Evolutionary conservation across 2,113 vertebrate genomes (phyloP).

Genomic region (Cyprinodon variegatus): DNA sequence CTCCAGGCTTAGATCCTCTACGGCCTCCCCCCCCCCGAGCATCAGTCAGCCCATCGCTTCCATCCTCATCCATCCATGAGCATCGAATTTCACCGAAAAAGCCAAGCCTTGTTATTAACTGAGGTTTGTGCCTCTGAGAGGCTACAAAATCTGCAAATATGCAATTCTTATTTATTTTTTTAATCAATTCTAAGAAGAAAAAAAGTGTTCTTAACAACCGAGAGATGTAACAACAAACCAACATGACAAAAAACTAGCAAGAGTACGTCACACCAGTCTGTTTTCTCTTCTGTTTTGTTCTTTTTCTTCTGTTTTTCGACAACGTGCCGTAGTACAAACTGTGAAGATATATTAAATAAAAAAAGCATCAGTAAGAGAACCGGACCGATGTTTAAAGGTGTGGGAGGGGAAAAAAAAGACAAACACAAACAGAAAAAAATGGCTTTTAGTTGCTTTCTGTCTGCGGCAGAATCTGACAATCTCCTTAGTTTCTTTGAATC

Average conservation of each 20-base stretch:
- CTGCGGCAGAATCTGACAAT: conserved; percentile 98
- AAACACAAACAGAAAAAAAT: conserved; percentile 55
- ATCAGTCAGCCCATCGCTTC: conserved; percentile 51
- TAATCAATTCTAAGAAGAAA: conserved; percentile 74
- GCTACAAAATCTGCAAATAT: conserved; percentile 94
- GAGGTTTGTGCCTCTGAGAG: conserved; percentile 89
- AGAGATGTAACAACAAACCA: conserved; percentile 75
- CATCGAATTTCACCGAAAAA: conserved; percentile 82
- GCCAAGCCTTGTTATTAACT: conserved; percentile 82
- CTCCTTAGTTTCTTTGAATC: conserved; percentile 93
- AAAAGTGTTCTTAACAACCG: conserved; percentile 93
- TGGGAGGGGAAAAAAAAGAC: not conserved
- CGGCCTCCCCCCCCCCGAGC: conserved; percentile 41
- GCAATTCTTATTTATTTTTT: conserved; percentile 92
- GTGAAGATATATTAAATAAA: conserved; percentile 82
- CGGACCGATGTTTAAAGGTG: conserved; percentile 71
- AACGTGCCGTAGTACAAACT: conserved; percentile 87
- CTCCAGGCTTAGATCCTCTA: conserved; percentile 35
- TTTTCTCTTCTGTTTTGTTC: conserved; percentile 48
- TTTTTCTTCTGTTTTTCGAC: conserved; percentile 66
- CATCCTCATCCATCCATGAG: conserved; percentile 69
- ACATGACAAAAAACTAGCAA: conserved; percentile 74
- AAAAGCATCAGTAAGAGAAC: conserved; percentile 79
- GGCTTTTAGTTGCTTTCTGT: conserved; percentile 89
- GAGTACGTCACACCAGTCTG: conserved; percentile 70